A percentile compares a stretch with the other conserved stretches of the same genome.
phyloP scores from a whole-genome alignment of 2,797 vertebrate species.

The Gymnopithys bicolor region DNA sequence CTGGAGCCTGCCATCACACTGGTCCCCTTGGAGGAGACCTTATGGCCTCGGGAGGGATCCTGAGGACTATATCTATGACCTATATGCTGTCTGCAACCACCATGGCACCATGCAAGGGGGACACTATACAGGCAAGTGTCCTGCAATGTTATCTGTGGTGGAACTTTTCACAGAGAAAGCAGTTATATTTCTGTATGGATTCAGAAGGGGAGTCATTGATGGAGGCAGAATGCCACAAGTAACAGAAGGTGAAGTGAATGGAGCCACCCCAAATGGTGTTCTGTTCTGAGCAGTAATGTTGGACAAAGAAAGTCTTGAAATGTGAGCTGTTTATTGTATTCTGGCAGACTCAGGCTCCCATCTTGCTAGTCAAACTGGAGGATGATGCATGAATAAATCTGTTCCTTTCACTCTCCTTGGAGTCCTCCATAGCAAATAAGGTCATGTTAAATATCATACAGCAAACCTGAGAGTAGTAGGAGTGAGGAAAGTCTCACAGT shows the following conservation, averaged over 20 bases:
- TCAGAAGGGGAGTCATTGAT: background rate
- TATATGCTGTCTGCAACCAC: slow-evolving; percentile 98
- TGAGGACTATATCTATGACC: slow-evolving; percentile 95
- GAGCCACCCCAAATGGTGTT: background rate
- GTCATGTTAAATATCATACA: background rate
- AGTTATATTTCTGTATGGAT: background rate
- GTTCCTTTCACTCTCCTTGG: background rate
- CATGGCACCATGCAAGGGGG: slow-evolving; percentile 99
- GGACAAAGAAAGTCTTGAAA: background rate
- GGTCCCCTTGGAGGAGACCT: slow-evolving; percentile 97
- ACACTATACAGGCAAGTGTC: slow-evolving; percentile 93
- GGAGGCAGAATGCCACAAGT: background rate
- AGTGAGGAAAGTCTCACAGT: background rate
- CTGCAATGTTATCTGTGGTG: background rate
- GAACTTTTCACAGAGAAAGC: background rate
- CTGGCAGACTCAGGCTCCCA: background rate
- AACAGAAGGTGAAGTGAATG: background rate
- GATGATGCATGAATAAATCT: background rate
- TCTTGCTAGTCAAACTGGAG: background rate
- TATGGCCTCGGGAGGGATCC: slow-evolving; percentile 95
- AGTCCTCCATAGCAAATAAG: background rate
- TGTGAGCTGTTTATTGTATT: background rate
- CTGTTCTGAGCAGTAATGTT: background rate
- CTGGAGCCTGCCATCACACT: slow-evolving; percentile 97
- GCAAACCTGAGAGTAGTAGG: background rate